A percentile compares a stretch with the other conserved stretches of the same genome.
These are phyloP conservation scores for Peromyscus attwateri DNA, from an alignment of 2,797 vertebrate genomes.

Conservation along the genomic window DNA sequence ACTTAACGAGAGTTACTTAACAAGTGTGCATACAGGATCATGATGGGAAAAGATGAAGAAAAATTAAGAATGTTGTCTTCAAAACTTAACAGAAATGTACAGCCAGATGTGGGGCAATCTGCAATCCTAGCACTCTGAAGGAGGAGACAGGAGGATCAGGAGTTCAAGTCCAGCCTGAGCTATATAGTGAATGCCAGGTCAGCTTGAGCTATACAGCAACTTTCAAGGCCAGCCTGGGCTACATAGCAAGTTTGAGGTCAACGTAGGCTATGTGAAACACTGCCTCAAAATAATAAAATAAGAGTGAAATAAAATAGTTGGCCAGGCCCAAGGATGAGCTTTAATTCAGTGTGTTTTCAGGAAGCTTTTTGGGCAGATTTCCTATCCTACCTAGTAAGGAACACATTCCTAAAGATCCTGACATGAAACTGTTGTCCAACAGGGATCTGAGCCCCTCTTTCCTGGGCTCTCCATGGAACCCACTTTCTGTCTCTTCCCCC, in stretches of 20 bases:
- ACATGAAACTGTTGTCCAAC: neutral
- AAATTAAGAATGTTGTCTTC: neutral
- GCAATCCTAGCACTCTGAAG: neutral
- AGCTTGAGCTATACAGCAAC: neutral
- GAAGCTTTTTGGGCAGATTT: neutral
- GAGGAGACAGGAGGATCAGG: neutral
- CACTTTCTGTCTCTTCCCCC: neutral
- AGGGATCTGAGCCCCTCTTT: neutral
- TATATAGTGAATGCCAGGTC: neutral
- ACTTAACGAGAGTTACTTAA: neutral
- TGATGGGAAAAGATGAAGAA: neutral
- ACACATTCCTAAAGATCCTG: neutral
- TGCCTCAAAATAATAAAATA: neutral
- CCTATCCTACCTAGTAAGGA: neutral
- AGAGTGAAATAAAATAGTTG: neutral
- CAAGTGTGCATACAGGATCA: neutral
- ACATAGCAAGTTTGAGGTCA: neutral
- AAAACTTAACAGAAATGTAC: neutral
- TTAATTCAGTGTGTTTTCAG: neutral
- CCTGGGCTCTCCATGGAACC: neutral
- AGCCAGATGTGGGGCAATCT: neutral
- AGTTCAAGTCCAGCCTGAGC: neutral
- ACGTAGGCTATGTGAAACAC: neutral
- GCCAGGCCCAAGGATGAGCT: neutral
- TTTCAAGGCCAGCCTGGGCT: neutral